Evolutionary conservation across 2,113 vertebrate species (phyloP).

Genomic region (Myxocyprinus asiaticus): DNA sequence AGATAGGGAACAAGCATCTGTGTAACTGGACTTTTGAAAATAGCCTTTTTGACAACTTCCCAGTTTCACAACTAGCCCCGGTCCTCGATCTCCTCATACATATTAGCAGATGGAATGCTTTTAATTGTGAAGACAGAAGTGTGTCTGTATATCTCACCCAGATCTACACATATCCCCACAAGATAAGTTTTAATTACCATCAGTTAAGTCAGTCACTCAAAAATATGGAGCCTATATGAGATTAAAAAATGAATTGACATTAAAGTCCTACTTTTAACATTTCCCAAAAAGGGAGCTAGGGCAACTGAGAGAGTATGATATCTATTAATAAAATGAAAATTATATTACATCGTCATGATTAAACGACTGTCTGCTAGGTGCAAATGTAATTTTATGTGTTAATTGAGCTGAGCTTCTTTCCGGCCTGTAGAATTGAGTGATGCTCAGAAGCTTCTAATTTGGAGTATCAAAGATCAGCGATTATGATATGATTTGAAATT

Average conservation of each 20-base stretch:
- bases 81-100: no score
- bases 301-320: constrained; percentile 46
- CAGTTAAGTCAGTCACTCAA: constrained; percentile 29
- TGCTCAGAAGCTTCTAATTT: constrained; percentile 43
- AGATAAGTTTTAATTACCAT: constrained; percentile 40
- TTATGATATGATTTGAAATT: constrained; percentile 42
- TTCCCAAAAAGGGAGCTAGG: constrained; percentile 47
- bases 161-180: constrained; percentile 12
- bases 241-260: constrained; percentile 36
- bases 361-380: constrained; percentile 54
- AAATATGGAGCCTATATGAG: constrained; percentile 21
- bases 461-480: constrained; percentile 39
- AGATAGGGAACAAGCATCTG: no score
- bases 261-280: constrained; percentile 31
- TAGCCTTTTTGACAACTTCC: no score
- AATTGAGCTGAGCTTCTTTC: constrained; percentile 54
- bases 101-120: not conserved
- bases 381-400: constrained; percentile 57
- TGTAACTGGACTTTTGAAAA: no score
- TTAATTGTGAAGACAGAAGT: not conserved
- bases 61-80: no score
- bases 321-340: constrained; percentile 55
- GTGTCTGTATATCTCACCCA: not conserved
- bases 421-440: constrained; percentile 47
- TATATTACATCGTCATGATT: constrained; percentile 60